Percentiles rank a stretch among this genome's conserved stretches.
phyloP scores from a whole-genome alignment of 1,140 invertebrate species.

The Babylonia areolata region DNA sequence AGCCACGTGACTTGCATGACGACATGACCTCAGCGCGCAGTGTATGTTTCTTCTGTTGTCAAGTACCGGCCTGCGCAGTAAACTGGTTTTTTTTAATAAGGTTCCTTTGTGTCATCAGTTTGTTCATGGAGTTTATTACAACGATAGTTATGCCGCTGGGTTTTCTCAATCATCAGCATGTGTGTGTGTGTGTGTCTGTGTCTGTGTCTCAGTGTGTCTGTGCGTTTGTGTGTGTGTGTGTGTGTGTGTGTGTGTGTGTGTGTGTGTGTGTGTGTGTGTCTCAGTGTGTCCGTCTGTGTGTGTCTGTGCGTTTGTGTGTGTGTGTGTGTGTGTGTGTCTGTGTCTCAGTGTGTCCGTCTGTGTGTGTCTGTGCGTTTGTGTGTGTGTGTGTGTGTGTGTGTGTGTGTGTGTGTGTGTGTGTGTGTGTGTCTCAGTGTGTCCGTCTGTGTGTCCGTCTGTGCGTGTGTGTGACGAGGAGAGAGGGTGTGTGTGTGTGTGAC shows the following conservation, averaged over 20 bases:
- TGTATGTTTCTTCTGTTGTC: too few relatives aligned
- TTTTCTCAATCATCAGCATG: too few relatives aligned
- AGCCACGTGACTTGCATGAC: too few relatives aligned
- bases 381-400: constrained; percentile 2
- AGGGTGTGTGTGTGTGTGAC: too few relatives aligned
- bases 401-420: neutral
- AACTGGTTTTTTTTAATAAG: too few relatives aligned
- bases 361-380: neutral
- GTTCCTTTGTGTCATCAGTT: too few relatives aligned
- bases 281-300: neutral
- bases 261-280: neutral
- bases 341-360: neutral
- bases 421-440: neutral
- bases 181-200: constrained; percentile 24
- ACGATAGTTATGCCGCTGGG: too few relatives aligned
- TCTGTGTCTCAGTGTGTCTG: neutral
- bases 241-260: constrained; percentile 32
- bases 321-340: neutral
- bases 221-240: too few relatives aligned
- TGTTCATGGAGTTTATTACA: too few relatives aligned
- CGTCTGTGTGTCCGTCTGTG: neutral
- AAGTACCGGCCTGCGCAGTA: too few relatives aligned
- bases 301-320: constrained; percentile 9
- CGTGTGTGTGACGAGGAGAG: neutral
- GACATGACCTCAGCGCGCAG: too few relatives aligned